These are phyloP conservation scores for Anastatus disparis DNA, from an alignment of 1,140 invertebrate genomes.

Conservation along the genomic window DNA sequence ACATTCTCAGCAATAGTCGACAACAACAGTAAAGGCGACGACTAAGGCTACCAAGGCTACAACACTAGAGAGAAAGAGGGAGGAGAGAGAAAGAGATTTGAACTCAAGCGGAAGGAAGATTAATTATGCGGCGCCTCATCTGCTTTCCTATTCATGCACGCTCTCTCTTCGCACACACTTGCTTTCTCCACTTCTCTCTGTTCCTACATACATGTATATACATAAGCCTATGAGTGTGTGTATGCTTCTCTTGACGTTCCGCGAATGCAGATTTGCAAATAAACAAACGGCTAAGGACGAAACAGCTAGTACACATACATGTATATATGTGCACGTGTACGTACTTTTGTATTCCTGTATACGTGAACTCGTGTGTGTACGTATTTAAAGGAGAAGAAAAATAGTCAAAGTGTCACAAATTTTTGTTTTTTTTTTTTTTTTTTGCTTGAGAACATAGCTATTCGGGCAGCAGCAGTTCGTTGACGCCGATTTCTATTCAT, in stretches of 20 bases:
- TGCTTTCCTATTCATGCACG: conserved; percentile 34
- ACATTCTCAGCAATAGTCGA: neutral
- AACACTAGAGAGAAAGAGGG: too few species aligned
- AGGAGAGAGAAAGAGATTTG: neutral
- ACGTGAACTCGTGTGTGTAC: neutral
- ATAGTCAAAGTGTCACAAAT: conserved; percentile 1
- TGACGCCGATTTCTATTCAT: conserved; percentile 28
- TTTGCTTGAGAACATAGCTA: neutral
- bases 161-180: neutral
- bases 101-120: conserved; percentile 24
- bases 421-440: neutral
- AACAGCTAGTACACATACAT: too few species aligned
- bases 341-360: too few species aligned
- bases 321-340: neutral
- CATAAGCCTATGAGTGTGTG: neutral
- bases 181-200: too few species aligned
- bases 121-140: conserved; percentile 40
- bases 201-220: neutral
- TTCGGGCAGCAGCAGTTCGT: too few species aligned
- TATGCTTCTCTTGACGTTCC: neutral
- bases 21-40: neutral
- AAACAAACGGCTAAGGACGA: too few species aligned
- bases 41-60: neutral
- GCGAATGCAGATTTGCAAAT: conserved; percentile 19
- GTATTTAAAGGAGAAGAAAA: too few species aligned